Evolutionary conservation across 1,140 invertebrate species (phyloP), one percentile per base, ranked within the genome.

Genomic region (Drosophila punjabiensis): DNA sequence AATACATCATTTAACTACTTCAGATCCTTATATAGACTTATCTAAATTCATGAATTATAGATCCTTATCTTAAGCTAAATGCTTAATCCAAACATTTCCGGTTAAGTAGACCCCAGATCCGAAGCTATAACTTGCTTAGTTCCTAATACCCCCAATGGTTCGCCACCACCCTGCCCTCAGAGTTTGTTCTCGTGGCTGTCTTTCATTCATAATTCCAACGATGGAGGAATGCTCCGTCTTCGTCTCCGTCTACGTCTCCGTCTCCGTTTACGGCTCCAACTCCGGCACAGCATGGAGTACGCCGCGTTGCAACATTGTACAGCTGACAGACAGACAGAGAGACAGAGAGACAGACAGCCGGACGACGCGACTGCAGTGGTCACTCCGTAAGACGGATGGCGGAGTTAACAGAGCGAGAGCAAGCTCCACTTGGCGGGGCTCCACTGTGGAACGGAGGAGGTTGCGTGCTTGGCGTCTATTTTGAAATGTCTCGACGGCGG

Each of bases 401-500:
- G 20, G 24, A 13, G 16, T 20, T 6, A 11, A 8, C 0, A n/a
- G 10, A 10, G 14, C 8, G 0, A n/a, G n/a, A 10, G 28, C 7
- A 39, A 2, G 1, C 9, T 11, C 18, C 7, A 3, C 0, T 43
- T 24, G 39, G 11, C 8, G 16, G 28, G 39, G 59, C 59, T 64
- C 39, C 64, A 8, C 64, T 64, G 64, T 45, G 20, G 37, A 3
- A 66, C 58, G 30, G 14, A 24, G 37, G 58, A 33, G 58, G 45
- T 69, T 14, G 62, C 66, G 62, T 69, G 67, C 18, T 58, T 45
- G 41, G 66, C 35, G 58, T 81, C 78, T 86, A 81, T 85, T 82
- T 86, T 82, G 50, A 85, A 86, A 86, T 85, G 82, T 55, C 79
- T 55, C 79, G 81, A 63, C 74, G 24, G 43, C 48, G 37, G 24